Percentiles rank a stretch among this genome's conserved stretches.
These are phyloP conservation scores for Saturnia japonica DNA, from an alignment of 2,888 invertebrate genomes.

Conservation along the genomic window DNA sequence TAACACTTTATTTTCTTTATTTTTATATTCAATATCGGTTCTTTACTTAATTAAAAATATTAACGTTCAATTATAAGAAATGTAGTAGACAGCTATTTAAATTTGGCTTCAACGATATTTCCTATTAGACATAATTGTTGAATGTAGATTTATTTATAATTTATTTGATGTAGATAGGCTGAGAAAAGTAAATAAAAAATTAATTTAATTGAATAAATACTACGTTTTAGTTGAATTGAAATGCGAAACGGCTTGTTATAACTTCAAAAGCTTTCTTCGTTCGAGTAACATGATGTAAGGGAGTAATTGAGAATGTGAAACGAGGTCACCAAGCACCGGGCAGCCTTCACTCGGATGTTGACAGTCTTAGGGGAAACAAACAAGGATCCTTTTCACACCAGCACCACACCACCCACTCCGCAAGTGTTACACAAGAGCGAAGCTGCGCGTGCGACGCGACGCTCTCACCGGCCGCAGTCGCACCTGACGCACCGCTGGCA, in stretches of 20 bases:
- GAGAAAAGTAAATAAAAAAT: neutral
- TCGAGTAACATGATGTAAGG: conserved; percentile 8
- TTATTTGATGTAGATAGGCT: neutral
- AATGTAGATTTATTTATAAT: too few relatives aligned
- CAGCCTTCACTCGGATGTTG: conserved; percentile 17
- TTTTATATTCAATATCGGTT: too few relatives aligned
- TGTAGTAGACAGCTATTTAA: neutral
- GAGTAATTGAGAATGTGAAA: conserved; percentile 6
- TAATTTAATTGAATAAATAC: neutral
- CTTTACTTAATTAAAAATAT: too few relatives aligned
- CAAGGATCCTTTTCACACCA: conserved; percentile 36
- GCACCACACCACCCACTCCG: conserved; percentile 42
- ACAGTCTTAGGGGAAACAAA: conserved; percentile 7
- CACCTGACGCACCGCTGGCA: conserved; percentile 56
- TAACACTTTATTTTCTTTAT: neutral
- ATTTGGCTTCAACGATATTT: too few relatives aligned
- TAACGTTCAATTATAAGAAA: too few relatives aligned
- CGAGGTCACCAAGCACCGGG: conserved; percentile 14
- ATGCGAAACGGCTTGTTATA: neutral
- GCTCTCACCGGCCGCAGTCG: conserved; percentile 51
- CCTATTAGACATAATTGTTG: neutral
- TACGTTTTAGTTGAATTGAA: neutral
- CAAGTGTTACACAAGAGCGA: conserved; percentile 43
- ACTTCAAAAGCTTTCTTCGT: conserved; percentile 2
- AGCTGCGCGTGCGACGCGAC: conserved; percentile 40